These are phyloP conservation scores for Drosophila sechellia DNA, from an alignment of 1,140 invertebrate genomes.

Conservation along the genomic window DNA sequence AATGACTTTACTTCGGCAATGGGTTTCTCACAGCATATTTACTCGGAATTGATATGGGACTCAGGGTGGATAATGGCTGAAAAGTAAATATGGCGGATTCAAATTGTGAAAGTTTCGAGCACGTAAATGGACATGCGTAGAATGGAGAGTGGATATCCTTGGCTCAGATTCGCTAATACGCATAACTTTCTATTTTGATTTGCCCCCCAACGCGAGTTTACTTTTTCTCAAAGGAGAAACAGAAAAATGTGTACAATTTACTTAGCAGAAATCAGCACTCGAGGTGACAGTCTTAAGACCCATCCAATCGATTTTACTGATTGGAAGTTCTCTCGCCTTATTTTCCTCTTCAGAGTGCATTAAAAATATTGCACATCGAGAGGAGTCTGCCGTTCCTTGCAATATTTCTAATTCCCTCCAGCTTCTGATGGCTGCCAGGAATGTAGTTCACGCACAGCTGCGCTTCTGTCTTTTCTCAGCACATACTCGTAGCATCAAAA, in stretches of 20 bases:
- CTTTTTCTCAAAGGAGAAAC: too few species aligned
- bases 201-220: too few species aligned
- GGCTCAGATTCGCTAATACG: conserved; percentile 1
- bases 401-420: conserved; percentile 42
- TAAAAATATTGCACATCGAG: conserved; percentile 49
- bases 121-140: background rate
- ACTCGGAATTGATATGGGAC: conserved; percentile 19
- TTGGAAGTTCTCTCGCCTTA: conserved; percentile 2
- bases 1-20: conserved; percentile 47
- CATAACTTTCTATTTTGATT: background rate
- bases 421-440: conserved; percentile 25
- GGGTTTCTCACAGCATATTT: conserved; percentile 44
- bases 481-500: background rate
- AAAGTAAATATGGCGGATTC: conserved; percentile 16
- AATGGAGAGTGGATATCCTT: conserved; percentile 3
- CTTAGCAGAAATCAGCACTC: background rate
- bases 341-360: conserved; percentile 17
- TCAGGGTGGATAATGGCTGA: conserved; percentile 22
- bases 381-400: conserved; percentile 3
- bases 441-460: conserved; percentile 54
- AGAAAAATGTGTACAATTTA: background rate
- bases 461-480: conserved; percentile 5
- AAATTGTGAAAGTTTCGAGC: conserved; percentile 32
- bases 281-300: background rate
- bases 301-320: conserved; percentile 6